Percentiles rank a stretch among this genome's conserved stretches.
These are phyloP conservation scores for Crotalus helleri DNA, from an alignment of 2,113 vertebrate species.

Conservation along the genomic window DNA sequence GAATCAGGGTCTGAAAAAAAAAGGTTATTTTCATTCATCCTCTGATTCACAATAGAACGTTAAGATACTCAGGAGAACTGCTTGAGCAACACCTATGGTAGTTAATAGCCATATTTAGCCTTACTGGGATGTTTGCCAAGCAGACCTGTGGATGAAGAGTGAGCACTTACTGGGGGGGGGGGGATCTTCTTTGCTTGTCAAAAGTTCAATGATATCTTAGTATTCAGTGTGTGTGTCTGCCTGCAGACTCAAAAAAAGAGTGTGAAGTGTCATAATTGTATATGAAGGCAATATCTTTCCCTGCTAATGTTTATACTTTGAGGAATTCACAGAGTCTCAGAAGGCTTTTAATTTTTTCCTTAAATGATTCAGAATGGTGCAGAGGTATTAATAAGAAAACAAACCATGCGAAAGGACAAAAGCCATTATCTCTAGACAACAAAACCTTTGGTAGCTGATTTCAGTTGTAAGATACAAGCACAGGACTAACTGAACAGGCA, in stretches of 20 bases:
- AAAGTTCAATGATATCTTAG: neutral
- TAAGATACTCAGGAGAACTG: no score
- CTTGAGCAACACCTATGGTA: neutral
- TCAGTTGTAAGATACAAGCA: neutral
- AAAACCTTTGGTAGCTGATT: neutral
- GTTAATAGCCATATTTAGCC: accelerated
- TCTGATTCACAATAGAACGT: neutral
- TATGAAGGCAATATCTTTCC: neutral
- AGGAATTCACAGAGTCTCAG: neutral
- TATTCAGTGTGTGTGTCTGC: neutral
- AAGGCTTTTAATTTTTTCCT: neutral
- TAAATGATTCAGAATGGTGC: neutral
- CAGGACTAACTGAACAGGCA: no score
- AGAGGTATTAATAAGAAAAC: neutral
- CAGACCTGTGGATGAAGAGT: neutral
- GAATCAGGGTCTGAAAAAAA: neutral
- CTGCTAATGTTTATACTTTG: neutral
- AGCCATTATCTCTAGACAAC: neutral
- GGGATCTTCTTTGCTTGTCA: accelerated
- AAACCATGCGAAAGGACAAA: neutral
- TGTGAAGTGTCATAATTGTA: neutral
- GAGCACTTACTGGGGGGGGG: neutral
- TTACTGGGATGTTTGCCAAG: neutral
- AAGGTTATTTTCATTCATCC: neutral
- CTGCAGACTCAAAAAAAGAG: neutral